Conservation (phyloP, 2,797 vertebrate species). For the Oceanodroma leucorhoa region DNA sequence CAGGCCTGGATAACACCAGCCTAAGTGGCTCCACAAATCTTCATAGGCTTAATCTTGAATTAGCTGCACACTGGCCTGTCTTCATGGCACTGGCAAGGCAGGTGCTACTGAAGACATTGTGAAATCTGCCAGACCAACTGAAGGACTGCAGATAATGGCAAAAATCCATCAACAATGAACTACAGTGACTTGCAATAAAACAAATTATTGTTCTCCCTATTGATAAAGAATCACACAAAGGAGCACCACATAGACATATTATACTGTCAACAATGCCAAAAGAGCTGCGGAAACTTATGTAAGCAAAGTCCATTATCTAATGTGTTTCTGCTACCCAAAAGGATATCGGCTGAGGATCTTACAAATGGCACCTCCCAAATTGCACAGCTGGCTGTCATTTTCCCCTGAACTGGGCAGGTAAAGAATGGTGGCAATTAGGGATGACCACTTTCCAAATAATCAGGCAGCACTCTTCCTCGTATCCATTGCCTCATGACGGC, state of each 20-base stretch:
- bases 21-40: not conserved
- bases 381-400: not conserved
- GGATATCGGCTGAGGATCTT: not conserved
- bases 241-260: not conserved
- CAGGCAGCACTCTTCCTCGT: not conserved
- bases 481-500: fast-evolving
- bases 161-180: not conserved
- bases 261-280: not conserved
- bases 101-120: not conserved
- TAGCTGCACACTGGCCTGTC: not conserved
- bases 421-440: not conserved
- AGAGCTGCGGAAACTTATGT: not conserved
- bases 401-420: not conserved
- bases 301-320: not conserved
- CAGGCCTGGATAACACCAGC: not conserved
- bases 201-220: not conserved
- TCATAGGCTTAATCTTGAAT: not conserved
- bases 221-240: not conserved
- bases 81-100: not conserved
- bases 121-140: not conserved
- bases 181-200: not conserved
- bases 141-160: not conserved
- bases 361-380: not conserved
- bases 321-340: not conserved
- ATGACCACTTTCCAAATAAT: not conserved